phyloP scores from a whole-genome alignment of 1,140 invertebrate species.

The Pseudomyrmex cubaensis region DNA sequence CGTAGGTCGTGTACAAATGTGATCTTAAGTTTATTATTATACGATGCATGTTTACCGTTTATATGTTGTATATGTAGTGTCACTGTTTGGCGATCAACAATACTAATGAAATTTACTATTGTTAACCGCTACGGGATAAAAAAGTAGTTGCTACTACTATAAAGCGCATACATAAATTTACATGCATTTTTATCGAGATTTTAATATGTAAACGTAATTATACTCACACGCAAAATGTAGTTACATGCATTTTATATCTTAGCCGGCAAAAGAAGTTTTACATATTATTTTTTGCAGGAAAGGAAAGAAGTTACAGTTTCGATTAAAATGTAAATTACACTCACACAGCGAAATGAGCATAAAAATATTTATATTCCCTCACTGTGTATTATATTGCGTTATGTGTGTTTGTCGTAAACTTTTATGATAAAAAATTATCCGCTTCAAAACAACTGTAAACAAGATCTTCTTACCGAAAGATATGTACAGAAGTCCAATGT shows the following conservation, averaged over 20 bases:
- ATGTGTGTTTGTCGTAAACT: not conserved
- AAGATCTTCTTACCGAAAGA: constrained; percentile 20
- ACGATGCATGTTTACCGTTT: no score
- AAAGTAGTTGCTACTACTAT: not conserved
- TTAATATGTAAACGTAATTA: not conserved
- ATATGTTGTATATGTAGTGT: no score
- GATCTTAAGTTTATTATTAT: constrained; percentile 21
- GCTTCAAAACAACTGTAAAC: not conserved
- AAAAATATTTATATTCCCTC: not conserved
- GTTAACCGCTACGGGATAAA: not conserved
- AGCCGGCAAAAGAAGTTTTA: not conserved
- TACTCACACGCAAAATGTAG: not conserved
- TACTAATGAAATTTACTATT: constrained; percentile 6
- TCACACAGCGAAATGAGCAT: not conserved
- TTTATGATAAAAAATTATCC: not conserved
- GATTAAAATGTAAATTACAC: not conserved
- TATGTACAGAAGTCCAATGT: constrained; percentile 11
- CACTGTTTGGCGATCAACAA: no score
- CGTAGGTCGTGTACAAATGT: constrained; percentile 42
- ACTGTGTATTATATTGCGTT: not conserved
- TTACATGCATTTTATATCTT: not conserved
- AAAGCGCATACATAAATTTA: not conserved
- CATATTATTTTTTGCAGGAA: no score
- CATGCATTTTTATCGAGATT: not conserved
- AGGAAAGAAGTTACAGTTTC: constrained; percentile 3